These are phyloP conservation scores for Salvelinus fontinalis DNA, from an alignment of 2,113 vertebrate species.

Conservation along the genomic window DNA sequence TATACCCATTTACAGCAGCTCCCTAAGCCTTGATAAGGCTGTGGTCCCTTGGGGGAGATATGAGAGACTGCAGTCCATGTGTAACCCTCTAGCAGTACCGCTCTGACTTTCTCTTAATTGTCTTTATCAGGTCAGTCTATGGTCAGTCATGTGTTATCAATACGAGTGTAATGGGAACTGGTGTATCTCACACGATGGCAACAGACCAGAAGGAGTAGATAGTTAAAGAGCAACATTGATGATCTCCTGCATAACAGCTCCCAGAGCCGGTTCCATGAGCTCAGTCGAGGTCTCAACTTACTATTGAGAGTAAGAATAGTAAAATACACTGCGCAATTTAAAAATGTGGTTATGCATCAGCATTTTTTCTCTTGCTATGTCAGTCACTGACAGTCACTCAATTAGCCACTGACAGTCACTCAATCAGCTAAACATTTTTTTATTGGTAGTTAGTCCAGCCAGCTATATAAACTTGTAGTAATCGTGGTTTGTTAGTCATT, in stretches of 20 bases:
- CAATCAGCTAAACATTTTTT: no score
- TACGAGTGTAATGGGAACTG: constrained; percentile 11
- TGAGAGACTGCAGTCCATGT: background rate
- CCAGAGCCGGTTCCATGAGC: no score
- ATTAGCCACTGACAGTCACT: no score
- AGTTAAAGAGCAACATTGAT: constrained; percentile 1
- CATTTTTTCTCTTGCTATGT: no score
- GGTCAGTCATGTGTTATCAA: constrained; percentile 27
- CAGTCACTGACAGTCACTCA: no score
- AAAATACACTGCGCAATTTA: no score
- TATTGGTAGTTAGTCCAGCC: no score
- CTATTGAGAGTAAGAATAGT: no score
- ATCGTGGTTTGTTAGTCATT: no score
- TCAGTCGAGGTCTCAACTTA: no score
- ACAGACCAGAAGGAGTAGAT: constrained; percentile 21
- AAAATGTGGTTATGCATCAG: no score
- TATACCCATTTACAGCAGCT: constrained; percentile 1
- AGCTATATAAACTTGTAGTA: no score
- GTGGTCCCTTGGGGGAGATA: background rate
- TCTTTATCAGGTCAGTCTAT: constrained; percentile 27
- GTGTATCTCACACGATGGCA: constrained; percentile 8
- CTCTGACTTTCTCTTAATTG: constrained; percentile 33
- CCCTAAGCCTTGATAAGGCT: background rate
- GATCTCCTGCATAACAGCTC: background rate
- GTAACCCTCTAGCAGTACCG: background rate